phyloP scores from a whole-genome alignment of 23 tunicate genomes.

The Ciona savignyi region DNA sequence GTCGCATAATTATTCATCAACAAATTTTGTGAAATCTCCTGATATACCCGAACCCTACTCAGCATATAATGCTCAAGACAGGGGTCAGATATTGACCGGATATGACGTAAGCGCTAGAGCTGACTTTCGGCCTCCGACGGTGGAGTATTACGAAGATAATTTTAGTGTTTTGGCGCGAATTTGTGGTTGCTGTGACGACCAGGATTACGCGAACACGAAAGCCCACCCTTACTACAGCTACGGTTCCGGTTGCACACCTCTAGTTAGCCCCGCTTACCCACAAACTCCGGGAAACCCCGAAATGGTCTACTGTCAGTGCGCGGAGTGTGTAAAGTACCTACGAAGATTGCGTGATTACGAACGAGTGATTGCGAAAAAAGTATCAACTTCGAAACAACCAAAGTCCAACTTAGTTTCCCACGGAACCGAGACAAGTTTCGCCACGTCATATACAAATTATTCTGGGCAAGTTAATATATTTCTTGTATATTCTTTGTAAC shows the following conservation, averaged over 20 bases:
- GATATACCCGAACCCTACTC: too few species aligned
- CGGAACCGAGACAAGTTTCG: neutral
- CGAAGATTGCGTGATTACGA: neutral
- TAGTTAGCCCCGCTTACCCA: neutral
- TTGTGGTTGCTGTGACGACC: neutral
- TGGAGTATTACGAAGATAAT: neutral
- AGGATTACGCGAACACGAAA: neutral
- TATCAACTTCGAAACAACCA: neutral
- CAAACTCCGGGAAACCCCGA: neutral
- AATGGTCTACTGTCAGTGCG: neutral
- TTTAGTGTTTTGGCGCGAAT: neutral
- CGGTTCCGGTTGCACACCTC: neutral
- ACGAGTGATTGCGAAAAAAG: neutral
- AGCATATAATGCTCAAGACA: too few species aligned
- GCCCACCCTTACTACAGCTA: neutral
- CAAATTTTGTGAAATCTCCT: too few species aligned
- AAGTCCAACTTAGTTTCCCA: neutral
- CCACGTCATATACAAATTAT: neutral
- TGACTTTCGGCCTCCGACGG: neutral
- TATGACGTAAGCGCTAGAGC: too few species aligned
- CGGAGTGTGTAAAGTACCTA: neutral
- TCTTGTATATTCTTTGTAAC: too few species aligned
- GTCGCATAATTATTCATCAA: too few species aligned
- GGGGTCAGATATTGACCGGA: too few species aligned
- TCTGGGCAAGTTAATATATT: neutral